Base-by-base conservation (phyloP, 2,797 vertebrate species). In the Euthynnus affinis region DNA sequence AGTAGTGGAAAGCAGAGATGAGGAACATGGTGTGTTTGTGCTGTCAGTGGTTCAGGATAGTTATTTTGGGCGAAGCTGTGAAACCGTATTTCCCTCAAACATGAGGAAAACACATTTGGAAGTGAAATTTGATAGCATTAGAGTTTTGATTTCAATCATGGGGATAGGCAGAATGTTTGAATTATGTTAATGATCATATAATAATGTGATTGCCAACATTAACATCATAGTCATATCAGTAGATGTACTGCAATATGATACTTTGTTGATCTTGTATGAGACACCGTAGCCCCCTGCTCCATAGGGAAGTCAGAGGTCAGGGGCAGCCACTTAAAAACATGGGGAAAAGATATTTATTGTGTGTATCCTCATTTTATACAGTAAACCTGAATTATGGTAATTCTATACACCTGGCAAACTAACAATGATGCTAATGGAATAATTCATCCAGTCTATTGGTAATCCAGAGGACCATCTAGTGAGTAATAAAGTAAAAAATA, bases 1-100 rank as follows among this genome's bases (percentile, higher is more conserved):
- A 71, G 40, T 37, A 22, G 71, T 65, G 84, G 86, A 86, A 88
- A 88, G 71, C 62, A 46, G 73, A 82, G 70, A 76, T 46, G 84
- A 60, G 44, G 71, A 71, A 29, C 68, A 48, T 17, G 13, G 34
- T 25, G 61, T 74, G 70, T 82, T 81, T 75, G 64, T 71, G 62
- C 62, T 60, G 74, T 81, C 71, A 40, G 85, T 68, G 76, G 81
- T 90, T 75, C 59, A 22, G 15, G 44, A 29, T 59, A 17, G 77
- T 86, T 89, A 79, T 73, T 88, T 75, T 78, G 78, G 82, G 75
- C 12, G 1, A 88, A 83, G 67, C 74, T 79, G 76, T 69, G 84
- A 85, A 90, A 87, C 84, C 71, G 67, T 79, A 83, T 89, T 92
- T 86, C 81, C 87, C 76, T 76, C 66, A 63, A 83, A 84, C 77